A percentile compares a stretch with the other conserved stretches of the same genome.
phyloP scores from a whole-genome alignment of 2,888 invertebrate genomes.

The Pyrgus malvae region DNA sequence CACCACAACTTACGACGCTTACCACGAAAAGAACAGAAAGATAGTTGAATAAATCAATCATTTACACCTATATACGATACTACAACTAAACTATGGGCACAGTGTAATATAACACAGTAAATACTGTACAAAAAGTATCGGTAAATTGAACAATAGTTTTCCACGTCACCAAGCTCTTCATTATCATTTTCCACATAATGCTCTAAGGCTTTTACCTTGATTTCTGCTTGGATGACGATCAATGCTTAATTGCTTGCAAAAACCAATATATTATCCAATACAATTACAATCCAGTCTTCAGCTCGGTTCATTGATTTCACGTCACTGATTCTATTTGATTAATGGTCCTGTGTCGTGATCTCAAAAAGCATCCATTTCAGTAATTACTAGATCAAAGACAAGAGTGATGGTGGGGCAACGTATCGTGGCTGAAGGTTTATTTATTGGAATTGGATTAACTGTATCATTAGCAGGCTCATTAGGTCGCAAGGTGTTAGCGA shows the following conservation, averaged over 20 bases:
- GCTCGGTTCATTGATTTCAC: conserved; percentile 50
- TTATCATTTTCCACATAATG: not conserved
- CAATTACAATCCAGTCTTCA: conserved; percentile 31
- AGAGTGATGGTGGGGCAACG: conserved; percentile 36
- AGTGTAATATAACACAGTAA: too few relatives aligned
- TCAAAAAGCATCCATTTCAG: conserved; percentile 53
- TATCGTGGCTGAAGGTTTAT: conserved; percentile 9
- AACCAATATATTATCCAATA: conserved; percentile 35
- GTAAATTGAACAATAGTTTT: not conserved
- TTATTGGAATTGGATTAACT: conserved; percentile 3
- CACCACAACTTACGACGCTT: too few relatives aligned
- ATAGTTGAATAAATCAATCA: too few relatives aligned
- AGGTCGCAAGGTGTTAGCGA: not conserved
- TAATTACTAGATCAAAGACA: conserved; percentile 50
- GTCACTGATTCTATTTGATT: conserved; percentile 62
- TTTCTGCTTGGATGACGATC: conserved; percentile 10
- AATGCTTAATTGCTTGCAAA: conserved; percentile 13
- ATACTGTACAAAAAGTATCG: not conserved
- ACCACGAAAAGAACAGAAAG: too few relatives aligned
- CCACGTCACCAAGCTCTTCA: not conserved
- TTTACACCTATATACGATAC: too few relatives aligned
- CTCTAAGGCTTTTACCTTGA: not conserved
- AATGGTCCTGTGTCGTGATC: conserved; percentile 43
- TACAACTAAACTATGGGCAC: too few relatives aligned
- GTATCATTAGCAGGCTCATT: conserved; percentile 16